phyloP scores from a whole-genome alignment of 2,888 invertebrate genomes.

The Selenia dentaria region DNA sequence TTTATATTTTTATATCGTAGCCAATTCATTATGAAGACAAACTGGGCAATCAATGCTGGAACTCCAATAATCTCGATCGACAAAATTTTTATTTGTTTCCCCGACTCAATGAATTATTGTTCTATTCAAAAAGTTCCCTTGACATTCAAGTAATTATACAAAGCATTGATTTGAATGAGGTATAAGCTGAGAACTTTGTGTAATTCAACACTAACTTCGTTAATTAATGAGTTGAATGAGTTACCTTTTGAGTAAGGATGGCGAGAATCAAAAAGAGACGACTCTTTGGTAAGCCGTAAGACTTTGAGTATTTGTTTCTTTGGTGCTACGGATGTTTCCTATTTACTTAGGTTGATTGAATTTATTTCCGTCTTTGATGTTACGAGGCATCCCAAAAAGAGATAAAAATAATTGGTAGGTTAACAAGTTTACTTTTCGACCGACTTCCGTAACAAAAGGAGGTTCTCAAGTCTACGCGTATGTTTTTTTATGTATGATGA shows the following conservation, averaged over 20 bases:
- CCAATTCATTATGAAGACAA: conserved; percentile 31
- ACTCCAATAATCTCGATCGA: conserved; percentile 39
- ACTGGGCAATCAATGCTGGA: conserved; percentile 26
- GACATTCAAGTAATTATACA: conserved; percentile 35
- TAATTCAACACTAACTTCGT: conserved; percentile 29
- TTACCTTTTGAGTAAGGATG: conserved; percentile 22
- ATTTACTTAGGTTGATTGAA: conserved; percentile 1
- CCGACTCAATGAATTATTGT: conserved; percentile 34
- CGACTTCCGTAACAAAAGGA: no score
- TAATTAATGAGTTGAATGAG: conserved; percentile 31
- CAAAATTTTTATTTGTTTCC: conserved; percentile 37
- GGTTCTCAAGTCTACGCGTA: no score
- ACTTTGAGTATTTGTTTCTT: background rate
- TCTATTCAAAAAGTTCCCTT: conserved; percentile 38
- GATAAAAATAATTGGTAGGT: no score
- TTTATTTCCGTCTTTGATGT: background rate
- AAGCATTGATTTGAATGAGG: conserved; percentile 29
- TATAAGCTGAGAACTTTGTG: conserved; percentile 29
- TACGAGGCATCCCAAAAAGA: no score
- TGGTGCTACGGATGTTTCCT: background rate
- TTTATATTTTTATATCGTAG: background rate
- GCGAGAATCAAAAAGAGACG: background rate
- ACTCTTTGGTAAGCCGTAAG: no score
- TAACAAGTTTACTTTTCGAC: no score
- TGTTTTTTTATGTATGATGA: no score